Conservation (phyloP, 1,140 invertebrate species). For the Hyphantria cunea region DNA sequence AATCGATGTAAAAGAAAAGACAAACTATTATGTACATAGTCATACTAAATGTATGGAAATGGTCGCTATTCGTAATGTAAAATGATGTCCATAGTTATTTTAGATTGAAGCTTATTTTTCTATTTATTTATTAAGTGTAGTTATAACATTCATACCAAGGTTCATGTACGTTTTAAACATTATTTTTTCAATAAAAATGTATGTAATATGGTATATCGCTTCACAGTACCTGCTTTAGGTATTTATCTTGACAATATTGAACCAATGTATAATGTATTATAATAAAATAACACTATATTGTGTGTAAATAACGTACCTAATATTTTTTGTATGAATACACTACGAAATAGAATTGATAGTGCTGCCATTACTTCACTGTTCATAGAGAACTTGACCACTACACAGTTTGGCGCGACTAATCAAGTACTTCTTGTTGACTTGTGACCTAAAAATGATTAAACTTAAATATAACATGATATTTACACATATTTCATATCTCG, state of each 20-base stretch:
- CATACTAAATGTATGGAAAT: conserved; percentile 9
- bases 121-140: conserved; percentile 29
- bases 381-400: conserved; percentile 1
- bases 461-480: too few species aligned
- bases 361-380: too few species aligned
- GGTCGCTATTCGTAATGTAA: conserved; percentile 8
- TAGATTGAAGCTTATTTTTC: conserved; percentile 27
- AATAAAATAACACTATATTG: conserved; percentile 43
- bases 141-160: too few species aligned
- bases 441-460: too few species aligned
- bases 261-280: conserved; percentile 43
- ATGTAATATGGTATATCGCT: conserved; percentile 39
- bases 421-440: too few species aligned
- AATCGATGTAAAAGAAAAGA: conserved; percentile 21
- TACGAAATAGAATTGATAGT: conserved; percentile 4
- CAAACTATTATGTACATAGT: conserved; percentile 6
- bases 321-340: too few species aligned
- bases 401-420: not conserved
- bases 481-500: too few species aligned
- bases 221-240: conserved; percentile 67
- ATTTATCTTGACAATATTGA: conserved; percentile 63
- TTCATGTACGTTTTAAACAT: too few species aligned
- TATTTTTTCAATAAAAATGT: too few species aligned
- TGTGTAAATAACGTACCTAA: conserved; percentile 39
- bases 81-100: conserved; percentile 23